phyloP scores from a whole-genome alignment of 2,888 invertebrate species.

The Stomorhina lunata region DNA sequence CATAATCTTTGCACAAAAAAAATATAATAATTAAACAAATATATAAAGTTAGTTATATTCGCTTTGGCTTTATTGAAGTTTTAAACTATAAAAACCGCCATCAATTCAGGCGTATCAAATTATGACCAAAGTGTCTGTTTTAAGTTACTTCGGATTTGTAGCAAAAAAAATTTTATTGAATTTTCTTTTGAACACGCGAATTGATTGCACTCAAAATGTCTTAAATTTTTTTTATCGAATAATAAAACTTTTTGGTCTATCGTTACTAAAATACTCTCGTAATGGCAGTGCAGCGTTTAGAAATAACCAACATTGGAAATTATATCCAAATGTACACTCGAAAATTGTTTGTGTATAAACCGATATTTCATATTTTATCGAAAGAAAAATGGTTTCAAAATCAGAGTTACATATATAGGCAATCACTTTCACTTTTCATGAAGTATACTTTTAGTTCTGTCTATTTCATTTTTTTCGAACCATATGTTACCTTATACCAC shows the following conservation, averaged over 20 bases:
- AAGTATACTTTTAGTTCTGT: no score
- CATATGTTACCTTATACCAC: no score
- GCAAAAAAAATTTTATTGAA: not conserved
- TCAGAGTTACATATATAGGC: not conserved
- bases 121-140: slow-evolving; percentile 32
- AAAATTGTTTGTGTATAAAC: no score
- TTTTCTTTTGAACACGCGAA: slow-evolving; percentile 4
- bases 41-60: not conserved
- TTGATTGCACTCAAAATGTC: slow-evolving; percentile 20
- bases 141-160: not conserved
- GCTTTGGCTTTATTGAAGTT: slow-evolving; percentile 16
- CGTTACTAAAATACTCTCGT: not conserved
- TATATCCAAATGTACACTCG: slow-evolving; percentile 2
- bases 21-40: no score
- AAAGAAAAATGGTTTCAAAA: not conserved
- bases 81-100: slow-evolving; percentile 18
- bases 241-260: slow-evolving; percentile 12
- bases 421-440: no score
- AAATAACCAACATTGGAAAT: slow-evolving; percentile 1
- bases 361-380: no score
- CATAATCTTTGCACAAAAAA: slow-evolving; percentile 20
- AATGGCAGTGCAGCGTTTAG: slow-evolving; percentile 1
- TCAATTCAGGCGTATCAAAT: slow-evolving; percentile 46
- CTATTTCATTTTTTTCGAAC: no score
- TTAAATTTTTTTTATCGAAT: not conserved